Evolutionary conservation across 2,888 invertebrate species (phyloP).

Genomic region (Cantharis flavilabris): DNA sequence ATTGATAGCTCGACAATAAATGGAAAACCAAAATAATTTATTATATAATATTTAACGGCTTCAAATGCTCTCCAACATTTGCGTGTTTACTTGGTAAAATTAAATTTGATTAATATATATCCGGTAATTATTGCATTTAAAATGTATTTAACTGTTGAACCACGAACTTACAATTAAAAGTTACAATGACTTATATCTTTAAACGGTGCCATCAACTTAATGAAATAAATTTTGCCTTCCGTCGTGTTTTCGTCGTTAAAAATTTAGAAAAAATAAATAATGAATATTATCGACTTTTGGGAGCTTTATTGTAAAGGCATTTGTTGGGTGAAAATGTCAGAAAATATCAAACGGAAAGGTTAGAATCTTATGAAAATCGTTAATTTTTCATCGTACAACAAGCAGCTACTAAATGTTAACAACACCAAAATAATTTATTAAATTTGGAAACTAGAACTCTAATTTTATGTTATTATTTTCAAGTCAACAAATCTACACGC

Average conservation of each 20-base stretch:
- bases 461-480: neutral
- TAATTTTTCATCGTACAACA: neutral
- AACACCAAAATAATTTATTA: neutral
- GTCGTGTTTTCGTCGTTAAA: neutral
- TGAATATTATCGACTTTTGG: neutral
- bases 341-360: neutral
- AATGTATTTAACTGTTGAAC: neutral
- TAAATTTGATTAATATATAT: neutral
- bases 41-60: neutral
- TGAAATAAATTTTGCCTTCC: neutral
- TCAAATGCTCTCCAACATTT: neutral
- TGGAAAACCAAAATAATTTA: neutral
- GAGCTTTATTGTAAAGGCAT: neutral
- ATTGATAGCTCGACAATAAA: neutral
- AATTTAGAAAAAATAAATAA: neutral
- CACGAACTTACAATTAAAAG: neutral
- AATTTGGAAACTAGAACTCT: neutral
- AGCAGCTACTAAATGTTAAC: neutral
- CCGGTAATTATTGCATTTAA: constrained; percentile 1
- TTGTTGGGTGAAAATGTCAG: neutral
- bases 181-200: neutral
- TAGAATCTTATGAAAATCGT: neutral
- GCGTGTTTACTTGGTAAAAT: neutral
- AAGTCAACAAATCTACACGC: neutral
- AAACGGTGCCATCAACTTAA: neutral